Evolutionary conservation across 2,797 vertebrate genomes (phyloP), one percentile per base, ranked within the genome.

Genomic region (Eurystomus glaucurus): DNA sequence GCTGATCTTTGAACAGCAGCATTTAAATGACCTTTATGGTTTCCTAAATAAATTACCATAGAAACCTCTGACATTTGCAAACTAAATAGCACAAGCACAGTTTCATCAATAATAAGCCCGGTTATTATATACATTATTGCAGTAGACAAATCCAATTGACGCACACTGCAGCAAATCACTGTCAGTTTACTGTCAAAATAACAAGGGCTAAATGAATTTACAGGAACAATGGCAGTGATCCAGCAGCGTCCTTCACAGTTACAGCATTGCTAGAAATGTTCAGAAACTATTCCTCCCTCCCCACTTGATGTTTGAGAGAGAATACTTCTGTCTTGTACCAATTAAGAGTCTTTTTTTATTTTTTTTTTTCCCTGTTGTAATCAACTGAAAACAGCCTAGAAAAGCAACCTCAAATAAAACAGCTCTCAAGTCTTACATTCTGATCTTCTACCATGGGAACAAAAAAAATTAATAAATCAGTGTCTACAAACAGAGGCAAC

Each of bases 51-150:
- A 98, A 98, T 98, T 94, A 97, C 93, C 96, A 97, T 90, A 96
- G 98, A 98, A 98, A 98, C 97, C 97, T 97, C 96, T 98, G 98
- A 98, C 98, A 98, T 98, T 98, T 98, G 96, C 96, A 98, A 96
- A 97, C 97, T 97, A 98, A 98, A 98, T 52, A 98, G 98, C 96
- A 93, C 90, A 96, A 92, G 93, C 96, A 96, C 61, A 85, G 95
- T 97, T 97, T 98, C 98, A 98, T 98, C 98, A 98, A 97, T 98
- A 98, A 98, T 87, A 97, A 98, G 85, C 94, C 91, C 91, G 96
- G 96, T 93, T 98, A 97, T 98, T 97, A 97, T 96, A 97, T 97
- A 96, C 96, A 97, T 97, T 97, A 98, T 96, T 97, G 94, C 80
- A 97, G 96, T 48, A 98, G 97, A 97, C 97, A 98, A 97, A 98